phyloP scores from a whole-genome alignment of 2,888 invertebrate genomes.

The Malthinus seriepunctatus region DNA sequence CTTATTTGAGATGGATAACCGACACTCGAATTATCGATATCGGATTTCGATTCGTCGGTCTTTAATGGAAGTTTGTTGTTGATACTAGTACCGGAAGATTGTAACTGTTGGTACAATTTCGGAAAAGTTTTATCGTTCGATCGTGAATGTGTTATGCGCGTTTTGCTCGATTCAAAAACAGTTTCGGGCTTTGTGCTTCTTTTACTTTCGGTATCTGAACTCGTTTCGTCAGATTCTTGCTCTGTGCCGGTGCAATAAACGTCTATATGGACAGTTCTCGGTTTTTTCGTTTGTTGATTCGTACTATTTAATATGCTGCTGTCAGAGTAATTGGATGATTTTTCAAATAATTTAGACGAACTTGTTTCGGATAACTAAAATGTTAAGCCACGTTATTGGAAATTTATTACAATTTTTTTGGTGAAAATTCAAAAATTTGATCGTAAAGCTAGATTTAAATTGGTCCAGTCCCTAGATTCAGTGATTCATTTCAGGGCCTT shows the following conservation, averaged over 20 bases:
- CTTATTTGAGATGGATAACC: slow-evolving; percentile 65
- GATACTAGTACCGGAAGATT: slow-evolving; percentile 2
- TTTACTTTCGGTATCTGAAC: slow-evolving; percentile 50
- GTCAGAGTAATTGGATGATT: slow-evolving; percentile 8
- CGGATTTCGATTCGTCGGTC: slow-evolving; percentile 36
- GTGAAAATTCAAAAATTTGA: too few relatives aligned
- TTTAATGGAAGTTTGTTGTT: slow-evolving; percentile 1
- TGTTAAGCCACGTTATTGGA: not conserved
- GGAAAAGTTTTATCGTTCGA: slow-evolving; percentile 56
- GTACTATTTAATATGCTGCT: slow-evolving; percentile 31
- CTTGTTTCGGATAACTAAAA: slow-evolving; percentile 4
- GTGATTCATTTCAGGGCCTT: too few relatives aligned
- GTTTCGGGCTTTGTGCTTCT: slow-evolving; percentile 65
- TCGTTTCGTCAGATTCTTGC: slow-evolving; percentile 50
- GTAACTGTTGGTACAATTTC: slow-evolving; percentile 35
- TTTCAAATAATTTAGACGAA: slow-evolving; percentile 3
- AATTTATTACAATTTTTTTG: too few relatives aligned
- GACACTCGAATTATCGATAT: slow-evolving; percentile 59
- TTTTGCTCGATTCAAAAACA: slow-evolving; percentile 65
- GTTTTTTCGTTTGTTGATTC: slow-evolving; percentile 53
- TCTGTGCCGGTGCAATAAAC: slow-evolving; percentile 74
- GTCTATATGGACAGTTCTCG: slow-evolving; percentile 73
- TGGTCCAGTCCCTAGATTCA: too few relatives aligned
- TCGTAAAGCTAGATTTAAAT: too few relatives aligned
- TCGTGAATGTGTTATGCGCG: slow-evolving; percentile 63